Evolutionary conservation across 2,888 invertebrate species (phyloP), one percentile per base, ranked within the genome.

Genomic region (Leptogaster cylindrica): DNA sequence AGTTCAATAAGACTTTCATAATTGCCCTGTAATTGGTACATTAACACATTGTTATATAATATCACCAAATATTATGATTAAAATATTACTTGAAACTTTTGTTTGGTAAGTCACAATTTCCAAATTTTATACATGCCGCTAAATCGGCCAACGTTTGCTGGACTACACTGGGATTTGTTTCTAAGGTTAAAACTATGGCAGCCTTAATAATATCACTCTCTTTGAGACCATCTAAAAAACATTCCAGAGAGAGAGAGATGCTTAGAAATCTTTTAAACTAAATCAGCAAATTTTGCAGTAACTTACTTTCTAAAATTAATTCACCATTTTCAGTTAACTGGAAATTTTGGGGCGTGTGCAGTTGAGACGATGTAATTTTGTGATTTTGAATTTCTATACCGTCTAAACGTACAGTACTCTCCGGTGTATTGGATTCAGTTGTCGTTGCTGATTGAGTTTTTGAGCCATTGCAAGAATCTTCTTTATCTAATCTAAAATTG

Each of bases 1-100:
- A 88, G 61, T 91, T 91, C 36, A 95, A 81, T 65, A 95, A 84
- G 72, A 92, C 88, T 68, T 93, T 86, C 71, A 95, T 85, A 72
- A 89, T 85, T 74, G 86, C 87, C 74, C 87, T 88, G 74, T 31
- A 79, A 76, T 2, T 18, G 20, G 12, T 23, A 46, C 20, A 46
- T 41, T 36, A n/a, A 36, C 39, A 10, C 25, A 41, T n/a, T 20
- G 8, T 33, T 41, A 44, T 6, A 18, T 33, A 31, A 6, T 14
- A 16, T 10, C 3, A 8, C 3, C 10, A 16, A 10, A 25, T 33
- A 7, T 5, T 39, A 27, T 50, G 44, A 75, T 76, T 76, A 23
- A n/a, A 18, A 33, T 18, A 33, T 23, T 74, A 82, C 76, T 81
- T 83, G 71, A 85, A 85, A 74, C 84, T 82, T 71, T 81, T 81